phyloP scores from a whole-genome alignment of 2,797 vertebrate species.

The Sebastes minor region DNA sequence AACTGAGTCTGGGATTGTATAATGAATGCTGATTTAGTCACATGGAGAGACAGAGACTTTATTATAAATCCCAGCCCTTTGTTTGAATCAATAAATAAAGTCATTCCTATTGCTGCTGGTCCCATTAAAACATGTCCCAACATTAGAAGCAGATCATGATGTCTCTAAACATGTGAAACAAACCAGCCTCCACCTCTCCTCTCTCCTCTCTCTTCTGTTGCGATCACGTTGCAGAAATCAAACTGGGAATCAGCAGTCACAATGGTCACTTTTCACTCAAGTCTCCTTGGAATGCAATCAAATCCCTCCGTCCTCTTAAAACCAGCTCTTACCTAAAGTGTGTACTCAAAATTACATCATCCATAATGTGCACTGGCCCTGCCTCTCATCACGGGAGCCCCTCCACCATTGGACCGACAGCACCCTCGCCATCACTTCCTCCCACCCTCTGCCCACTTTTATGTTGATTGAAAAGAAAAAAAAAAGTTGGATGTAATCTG shows the following conservation, averaged over 20 bases:
- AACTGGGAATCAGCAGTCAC: slow-evolving; percentile 31
- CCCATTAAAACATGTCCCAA: background rate
- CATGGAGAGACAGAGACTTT: background rate
- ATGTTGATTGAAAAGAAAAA: slow-evolving; percentile 79
- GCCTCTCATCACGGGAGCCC: slow-evolving; percentile 8
- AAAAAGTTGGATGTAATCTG: slow-evolving; percentile 85
- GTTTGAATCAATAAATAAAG: background rate
- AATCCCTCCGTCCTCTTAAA: slow-evolving; percentile 37
- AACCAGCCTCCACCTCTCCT: background rate
- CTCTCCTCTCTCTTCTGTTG: background rate
- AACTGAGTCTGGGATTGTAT: background rate
- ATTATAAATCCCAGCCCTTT: background rate
- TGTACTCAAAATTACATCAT: slow-evolving; percentile 54
- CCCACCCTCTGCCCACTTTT: slow-evolving; percentile 67
- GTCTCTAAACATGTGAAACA: slow-evolving; percentile 16
- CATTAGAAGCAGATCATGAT: background rate
- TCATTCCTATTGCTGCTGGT: background rate
- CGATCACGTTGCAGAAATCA: slow-evolving; percentile 57
- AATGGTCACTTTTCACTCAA: slow-evolving; percentile 65
- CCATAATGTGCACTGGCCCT: background rate
- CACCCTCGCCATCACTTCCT: background rate
- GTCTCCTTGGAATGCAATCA: slow-evolving; percentile 49
- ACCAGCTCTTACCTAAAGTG: slow-evolving; percentile 43
- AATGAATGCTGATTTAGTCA: no score
- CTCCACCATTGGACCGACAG: slow-evolving; percentile 15